Conservation (phyloP, 2,797 vertebrate species). For the Spheniscus humboldti region DNA sequence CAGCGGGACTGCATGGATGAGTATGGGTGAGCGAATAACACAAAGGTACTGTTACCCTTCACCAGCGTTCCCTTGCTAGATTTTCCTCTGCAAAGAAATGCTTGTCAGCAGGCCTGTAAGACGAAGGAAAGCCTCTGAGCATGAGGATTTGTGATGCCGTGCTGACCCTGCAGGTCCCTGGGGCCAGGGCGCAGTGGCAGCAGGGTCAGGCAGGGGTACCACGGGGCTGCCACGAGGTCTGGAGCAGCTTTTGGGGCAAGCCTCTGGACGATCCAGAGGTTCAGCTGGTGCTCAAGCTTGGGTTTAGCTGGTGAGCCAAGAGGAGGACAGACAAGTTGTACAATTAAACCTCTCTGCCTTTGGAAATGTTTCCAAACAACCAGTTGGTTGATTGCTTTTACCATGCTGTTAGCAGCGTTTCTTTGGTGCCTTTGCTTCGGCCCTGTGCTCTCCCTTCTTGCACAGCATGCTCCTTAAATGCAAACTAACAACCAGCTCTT, state of each 20-base stretch:
- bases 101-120: background rate
- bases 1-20: background rate
- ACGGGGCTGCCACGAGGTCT: background rate
- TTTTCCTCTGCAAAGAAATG: background rate
- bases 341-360: background rate
- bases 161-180: background rate
- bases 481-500: background rate
- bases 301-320: background rate
- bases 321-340: background rate
- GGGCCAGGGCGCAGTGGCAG: background rate
- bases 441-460: background rate
- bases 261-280: background rate
- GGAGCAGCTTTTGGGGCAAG: background rate
- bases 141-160: fast-evolving
- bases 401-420: background rate
- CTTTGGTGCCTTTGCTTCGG: background rate
- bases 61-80: background rate
- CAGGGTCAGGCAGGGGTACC: background rate
- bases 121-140: background rate
- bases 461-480: background rate
- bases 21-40: background rate
- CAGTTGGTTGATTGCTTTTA: background rate
- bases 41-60: fast-evolving
- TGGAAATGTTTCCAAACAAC: background rate
- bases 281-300: background rate